phyloP scores from a whole-genome alignment of 2,113 vertebrate species.

The Astur gentilis region DNA sequence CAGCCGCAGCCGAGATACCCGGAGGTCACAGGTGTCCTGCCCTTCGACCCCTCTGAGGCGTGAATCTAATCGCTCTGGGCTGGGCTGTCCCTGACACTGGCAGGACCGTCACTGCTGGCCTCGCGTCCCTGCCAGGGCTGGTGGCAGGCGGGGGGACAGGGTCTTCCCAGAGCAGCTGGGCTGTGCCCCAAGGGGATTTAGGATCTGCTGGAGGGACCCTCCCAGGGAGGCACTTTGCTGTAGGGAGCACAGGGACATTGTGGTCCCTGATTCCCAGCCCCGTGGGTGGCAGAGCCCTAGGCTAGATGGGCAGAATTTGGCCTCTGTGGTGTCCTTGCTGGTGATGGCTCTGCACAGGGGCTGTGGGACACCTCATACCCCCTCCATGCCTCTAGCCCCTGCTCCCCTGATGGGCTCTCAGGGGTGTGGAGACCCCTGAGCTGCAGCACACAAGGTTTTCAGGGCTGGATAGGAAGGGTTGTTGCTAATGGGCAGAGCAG shows the following conservation, averaged over 20 bases:
- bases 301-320: neutral
- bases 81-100: neutral
- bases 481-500: neutral
- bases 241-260: neutral
- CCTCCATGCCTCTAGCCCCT: neutral
- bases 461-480: neutral
- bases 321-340: neutral
- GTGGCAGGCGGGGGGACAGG: neutral
- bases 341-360: neutral
- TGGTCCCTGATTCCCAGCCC: neutral
- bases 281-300: neutral
- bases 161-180: neutral
- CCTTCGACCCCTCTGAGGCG: neutral
- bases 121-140: neutral
- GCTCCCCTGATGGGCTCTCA: neutral
- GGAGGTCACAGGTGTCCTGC: neutral
- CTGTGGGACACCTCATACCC: neutral
- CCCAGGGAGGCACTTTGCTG: no score
- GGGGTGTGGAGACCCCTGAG: accelerated
- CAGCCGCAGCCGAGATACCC: neutral
- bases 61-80: neutral
- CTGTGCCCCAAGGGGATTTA: neutral
- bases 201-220: neutral
- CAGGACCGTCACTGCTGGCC: neutral
- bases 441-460: neutral